These are phyloP conservation scores for Bombus polaris DNA, from an alignment of 1,140 invertebrate species.

Conservation along the genomic window DNA sequence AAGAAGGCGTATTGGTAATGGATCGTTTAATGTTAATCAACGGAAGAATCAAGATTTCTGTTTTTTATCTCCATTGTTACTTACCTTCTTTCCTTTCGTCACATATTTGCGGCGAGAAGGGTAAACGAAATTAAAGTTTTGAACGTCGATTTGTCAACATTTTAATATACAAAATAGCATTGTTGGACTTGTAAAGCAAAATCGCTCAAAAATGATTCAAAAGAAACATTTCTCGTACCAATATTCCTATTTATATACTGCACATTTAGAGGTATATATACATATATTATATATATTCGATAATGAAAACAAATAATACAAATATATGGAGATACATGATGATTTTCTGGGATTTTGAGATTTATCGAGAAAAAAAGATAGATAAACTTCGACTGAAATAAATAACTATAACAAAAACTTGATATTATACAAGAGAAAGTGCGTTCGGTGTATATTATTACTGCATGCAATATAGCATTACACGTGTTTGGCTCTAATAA, in stretches of 20 bases:
- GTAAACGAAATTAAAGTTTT: background rate
- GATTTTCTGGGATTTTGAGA: background rate
- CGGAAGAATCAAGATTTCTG: background rate
- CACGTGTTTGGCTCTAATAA: constrained; percentile 45
- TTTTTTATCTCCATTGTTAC: background rate
- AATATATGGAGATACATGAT: background rate
- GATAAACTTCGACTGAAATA: background rate
- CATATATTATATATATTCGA: background rate
- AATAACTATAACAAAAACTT: constrained; percentile 15
- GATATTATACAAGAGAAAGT: constrained; percentile 20
- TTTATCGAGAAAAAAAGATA: background rate
- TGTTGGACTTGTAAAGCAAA: background rate
- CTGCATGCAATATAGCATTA: constrained; percentile 34
- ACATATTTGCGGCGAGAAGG: background rate
- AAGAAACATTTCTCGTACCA: background rate
- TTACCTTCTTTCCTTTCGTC: background rate
- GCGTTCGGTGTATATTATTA: constrained; percentile 17
- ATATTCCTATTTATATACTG: constrained; percentile 16
- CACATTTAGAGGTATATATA: background rate
- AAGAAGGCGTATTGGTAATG: background rate
- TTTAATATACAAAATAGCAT: constrained; percentile 16
- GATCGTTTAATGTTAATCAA: background rate
- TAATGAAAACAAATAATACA: constrained; percentile 16
- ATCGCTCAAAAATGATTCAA: background rate
- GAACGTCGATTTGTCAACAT: background rate